These are phyloP conservation scores for Cephus cinctus DNA, from an alignment of 1,140 invertebrate species.

Conservation along the genomic window DNA sequence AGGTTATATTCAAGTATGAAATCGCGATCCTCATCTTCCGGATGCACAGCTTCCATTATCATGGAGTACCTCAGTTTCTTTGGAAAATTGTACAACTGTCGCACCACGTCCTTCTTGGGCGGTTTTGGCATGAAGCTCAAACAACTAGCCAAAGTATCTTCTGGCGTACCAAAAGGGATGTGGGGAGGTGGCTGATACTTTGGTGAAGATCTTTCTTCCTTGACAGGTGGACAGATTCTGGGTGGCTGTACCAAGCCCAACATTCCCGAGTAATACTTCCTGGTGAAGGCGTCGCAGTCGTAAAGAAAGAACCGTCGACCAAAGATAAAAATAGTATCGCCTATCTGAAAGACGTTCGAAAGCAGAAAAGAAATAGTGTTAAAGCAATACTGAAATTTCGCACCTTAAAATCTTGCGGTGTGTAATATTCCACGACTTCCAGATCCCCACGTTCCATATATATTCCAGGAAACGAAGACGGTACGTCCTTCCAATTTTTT, in stretches of 20 bases:
- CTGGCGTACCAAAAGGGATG: slow-evolving; percentile 50
- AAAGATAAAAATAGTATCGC: slow-evolving; percentile 67
- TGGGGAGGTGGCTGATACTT: slow-evolving; percentile 9
- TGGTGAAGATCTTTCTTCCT: background rate
- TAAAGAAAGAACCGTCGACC: slow-evolving; percentile 72
- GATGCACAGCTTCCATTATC: slow-evolving; percentile 65
- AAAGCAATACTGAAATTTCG: background rate
- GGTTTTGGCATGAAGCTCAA: slow-evolving; percentile 66
- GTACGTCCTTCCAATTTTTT: slow-evolving; percentile 71
- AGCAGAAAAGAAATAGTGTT: slow-evolving; percentile 4
- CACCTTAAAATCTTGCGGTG: slow-evolving; percentile 70
- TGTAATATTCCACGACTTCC: slow-evolving; percentile 74
- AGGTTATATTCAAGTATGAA: slow-evolving; percentile 70
- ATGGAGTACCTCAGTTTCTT: slow-evolving; percentile 67
- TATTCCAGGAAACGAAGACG: slow-evolving; percentile 51
- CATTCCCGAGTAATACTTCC: slow-evolving; percentile 67
- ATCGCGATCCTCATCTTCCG: slow-evolving; percentile 64
- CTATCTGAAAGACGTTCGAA: slow-evolving; percentile 64
- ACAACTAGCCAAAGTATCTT: slow-evolving; percentile 73
- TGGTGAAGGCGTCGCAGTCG: slow-evolving; percentile 79
- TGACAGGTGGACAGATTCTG: slow-evolving; percentile 18
- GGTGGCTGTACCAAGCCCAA: slow-evolving; percentile 51
- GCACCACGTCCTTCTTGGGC: slow-evolving; percentile 67
- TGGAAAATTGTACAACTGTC: slow-evolving; percentile 62
- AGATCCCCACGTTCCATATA: slow-evolving; percentile 66